These are phyloP conservation scores for Embidobia sp. DNA, from an alignment of 2,888 invertebrate genomes.

Conservation along the genomic window DNA sequence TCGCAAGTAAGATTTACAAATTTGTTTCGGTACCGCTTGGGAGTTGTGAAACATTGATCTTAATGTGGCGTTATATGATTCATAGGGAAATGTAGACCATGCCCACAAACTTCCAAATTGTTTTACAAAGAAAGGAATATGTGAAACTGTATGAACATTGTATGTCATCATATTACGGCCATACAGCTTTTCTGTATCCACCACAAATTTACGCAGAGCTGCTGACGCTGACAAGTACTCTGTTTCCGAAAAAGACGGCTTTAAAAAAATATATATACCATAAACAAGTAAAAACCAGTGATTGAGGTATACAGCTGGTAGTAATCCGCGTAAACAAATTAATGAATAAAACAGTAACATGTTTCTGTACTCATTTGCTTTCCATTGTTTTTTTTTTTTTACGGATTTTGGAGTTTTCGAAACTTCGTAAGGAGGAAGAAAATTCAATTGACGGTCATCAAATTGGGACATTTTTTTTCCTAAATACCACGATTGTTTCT, in stretches of 20 bases:
- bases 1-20: constrained; percentile 37
- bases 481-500: constrained; percentile 17
- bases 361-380: constrained; percentile 43
- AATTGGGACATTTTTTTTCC: constrained; percentile 19
- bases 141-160: constrained; percentile 36
- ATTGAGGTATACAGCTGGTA: constrained; percentile 31
- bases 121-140: constrained; percentile 28
- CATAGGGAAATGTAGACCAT: constrained; percentile 52
- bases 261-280: constrained; percentile 22
- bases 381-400: constrained; percentile 13
- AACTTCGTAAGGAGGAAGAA: constrained; percentile 27
- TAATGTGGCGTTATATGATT: constrained; percentile 23
- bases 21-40: constrained; percentile 42
- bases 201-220: constrained; percentile 34
- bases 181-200: constrained; percentile 22
- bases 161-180: constrained; percentile 20
- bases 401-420: constrained; percentile 28
- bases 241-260: constrained; percentile 3
- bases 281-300: constrained; percentile 41
- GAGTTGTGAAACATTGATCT: constrained; percentile 33
- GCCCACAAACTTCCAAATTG: constrained; percentile 51
- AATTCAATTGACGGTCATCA: constrained; percentile 16
- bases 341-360: constrained; percentile 57
- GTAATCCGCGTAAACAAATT: constrained; percentile 23
- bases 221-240: constrained; percentile 17